Base-by-base conservation (phyloP, 2,797 vertebrate species). In the Cichlasoma orientale region DNA sequence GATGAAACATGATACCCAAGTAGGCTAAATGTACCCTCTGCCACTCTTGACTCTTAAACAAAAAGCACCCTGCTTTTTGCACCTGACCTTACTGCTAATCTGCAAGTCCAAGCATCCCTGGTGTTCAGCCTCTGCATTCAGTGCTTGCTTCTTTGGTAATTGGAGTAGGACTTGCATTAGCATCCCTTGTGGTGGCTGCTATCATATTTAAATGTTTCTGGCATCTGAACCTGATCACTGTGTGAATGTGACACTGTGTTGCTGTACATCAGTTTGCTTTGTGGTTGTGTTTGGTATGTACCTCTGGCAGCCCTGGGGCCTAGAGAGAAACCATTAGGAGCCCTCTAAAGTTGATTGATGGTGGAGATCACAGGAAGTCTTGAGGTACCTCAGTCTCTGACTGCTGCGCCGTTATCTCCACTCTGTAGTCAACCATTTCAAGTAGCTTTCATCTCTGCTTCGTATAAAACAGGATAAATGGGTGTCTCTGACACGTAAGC, bases 291-390 rank as follows among this genome's bases (percentile, higher is more conserved):
- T 91, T 90, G 82, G 86, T 91, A 83, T 91, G 85, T 81, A 83
- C 91, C 89, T 90, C 89, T 88, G 86, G 89, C 88, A 86, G 89
- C 88, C 88, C 21, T 59, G 72, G 86, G 90, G 86, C 90, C 89
- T 87, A 77, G 88, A 86, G 89, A 92, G 89, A 92, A 91, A 91
- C 88, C 89, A 92, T 95, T 93, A 93, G 86, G 88, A 90, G 81
- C 81, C 75, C 90, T 92, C 86, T 94, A 87, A 92, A 92, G 85
- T 88, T 94, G 94, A 95, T 94, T 94, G 92, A 95, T 95, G 90
- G 88, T 77, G 73, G 82, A 76, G 88, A 91, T 93, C 89, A 89
- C 85, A 91, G 89, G 82, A 91, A 87, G 86, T 91, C 85, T 92
- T 80, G 84, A 90, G 87, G 88, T 88, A 75, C 89, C 89, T 84